These are phyloP conservation scores for Seira sanloemensis DNA, from an alignment of 2,888 invertebrate species.

Conservation along the genomic window DNA sequence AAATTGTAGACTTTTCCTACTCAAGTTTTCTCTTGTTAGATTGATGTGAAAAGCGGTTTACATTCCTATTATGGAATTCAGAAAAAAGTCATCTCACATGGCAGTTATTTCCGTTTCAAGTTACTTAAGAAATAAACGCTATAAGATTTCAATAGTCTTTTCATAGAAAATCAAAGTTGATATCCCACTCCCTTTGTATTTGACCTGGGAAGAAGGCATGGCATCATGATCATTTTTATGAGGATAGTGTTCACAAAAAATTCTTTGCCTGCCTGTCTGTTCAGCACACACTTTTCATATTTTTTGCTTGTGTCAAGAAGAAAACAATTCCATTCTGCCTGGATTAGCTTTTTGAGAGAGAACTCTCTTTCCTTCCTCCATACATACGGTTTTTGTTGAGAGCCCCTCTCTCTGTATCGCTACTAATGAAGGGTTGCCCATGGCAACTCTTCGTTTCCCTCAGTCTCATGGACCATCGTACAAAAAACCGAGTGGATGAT, in stretches of 20 bases:
- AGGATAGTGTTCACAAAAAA: conserved; percentile 20
- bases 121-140: too few relatives aligned
- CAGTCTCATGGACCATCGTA: conserved; percentile 36
- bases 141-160: too few relatives aligned
- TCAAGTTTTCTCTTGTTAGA: too few relatives aligned
- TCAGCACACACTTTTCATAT: conserved; percentile 12
- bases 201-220: background rate
- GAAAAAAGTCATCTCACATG: too few relatives aligned
- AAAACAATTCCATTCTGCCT: conserved; percentile 59
- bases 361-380: conserved; percentile 57
- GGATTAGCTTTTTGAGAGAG: conserved; percentile 18
- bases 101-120: too few relatives aligned
- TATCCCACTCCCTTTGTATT: background rate
- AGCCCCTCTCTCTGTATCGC: conserved; percentile 23
- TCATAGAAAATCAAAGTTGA: too few relatives aligned
- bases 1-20: too few relatives aligned
- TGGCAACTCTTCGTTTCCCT: conserved; percentile 71
- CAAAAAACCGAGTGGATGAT: background rate
- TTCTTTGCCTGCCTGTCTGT: conserved; percentile 18
- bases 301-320: conserved; percentile 52
- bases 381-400: background rate
- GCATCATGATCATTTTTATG: background rate
- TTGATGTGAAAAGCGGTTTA: too few relatives aligned
- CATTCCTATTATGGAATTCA: too few relatives aligned
- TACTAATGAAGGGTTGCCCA: conserved; percentile 73